Conservation (phyloP, 1,140 invertebrate genomes). For the Helicoverpa zea region DNA sequence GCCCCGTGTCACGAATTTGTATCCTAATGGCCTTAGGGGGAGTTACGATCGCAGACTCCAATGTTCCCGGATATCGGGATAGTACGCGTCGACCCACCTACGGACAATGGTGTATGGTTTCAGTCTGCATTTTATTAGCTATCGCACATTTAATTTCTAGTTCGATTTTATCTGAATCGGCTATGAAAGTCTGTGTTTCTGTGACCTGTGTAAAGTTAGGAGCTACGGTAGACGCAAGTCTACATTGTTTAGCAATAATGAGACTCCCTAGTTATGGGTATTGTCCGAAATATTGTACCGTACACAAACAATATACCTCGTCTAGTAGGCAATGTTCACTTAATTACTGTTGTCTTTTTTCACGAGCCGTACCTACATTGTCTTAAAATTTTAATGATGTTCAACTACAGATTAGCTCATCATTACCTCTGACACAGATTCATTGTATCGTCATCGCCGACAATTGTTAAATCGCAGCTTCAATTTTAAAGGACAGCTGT, state of each 20-base stretch:
- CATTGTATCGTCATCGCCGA: constrained; percentile 47
- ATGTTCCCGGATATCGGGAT: constrained; percentile 57
- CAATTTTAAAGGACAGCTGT: constrained; percentile 63
- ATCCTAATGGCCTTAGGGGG: constrained; percentile 61
- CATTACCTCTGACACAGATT: constrained; percentile 50
- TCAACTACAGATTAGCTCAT: constrained; percentile 23
- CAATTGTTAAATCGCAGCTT: constrained; percentile 65
- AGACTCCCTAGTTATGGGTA: no score
- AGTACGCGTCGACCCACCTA: constrained; percentile 33
- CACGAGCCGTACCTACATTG: background rate
- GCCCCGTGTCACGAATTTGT: constrained; percentile 76
- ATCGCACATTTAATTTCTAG: constrained; percentile 32
- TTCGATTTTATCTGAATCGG: constrained; percentile 21
- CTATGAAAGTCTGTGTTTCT: background rate
- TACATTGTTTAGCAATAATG: constrained; percentile 19
- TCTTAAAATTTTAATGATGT: background rate
- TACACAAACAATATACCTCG: no score
- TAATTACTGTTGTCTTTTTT: no score
- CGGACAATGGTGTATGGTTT: constrained; percentile 52
- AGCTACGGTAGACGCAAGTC: background rate
- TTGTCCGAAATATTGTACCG: no score
- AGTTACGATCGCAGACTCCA: constrained; percentile 44
- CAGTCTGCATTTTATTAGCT: constrained; percentile 37
- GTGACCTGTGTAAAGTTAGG: background rate
- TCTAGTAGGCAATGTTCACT: no score